Conservation (phyloP, 2,888 invertebrate species). For the Rotaria sp. region DNA sequence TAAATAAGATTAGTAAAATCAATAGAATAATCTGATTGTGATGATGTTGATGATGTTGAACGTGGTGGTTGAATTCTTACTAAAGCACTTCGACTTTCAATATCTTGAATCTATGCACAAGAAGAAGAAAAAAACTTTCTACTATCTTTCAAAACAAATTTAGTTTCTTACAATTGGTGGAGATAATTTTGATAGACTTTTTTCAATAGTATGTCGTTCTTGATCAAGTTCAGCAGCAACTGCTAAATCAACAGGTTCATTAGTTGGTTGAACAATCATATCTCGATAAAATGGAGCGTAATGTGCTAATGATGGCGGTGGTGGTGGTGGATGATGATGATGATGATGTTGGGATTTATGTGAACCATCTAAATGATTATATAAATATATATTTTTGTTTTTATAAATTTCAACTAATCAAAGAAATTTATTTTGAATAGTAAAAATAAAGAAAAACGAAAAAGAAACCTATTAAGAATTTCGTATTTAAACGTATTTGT, state of each 20-base stretch:
- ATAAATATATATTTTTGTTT: no score
- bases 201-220: conserved; percentile 26
- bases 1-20: conserved; percentile 17
- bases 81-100: conserved; percentile 16
- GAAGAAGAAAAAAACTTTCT: neutral
- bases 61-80: conserved; percentile 6
- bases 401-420: no score
- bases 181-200: neutral
- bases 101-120: neutral
- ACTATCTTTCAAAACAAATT: no score
- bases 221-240: neutral
- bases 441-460: neutral
- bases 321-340: neutral
- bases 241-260: neutral
- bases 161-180: neutral
- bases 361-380: neutral
- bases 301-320: neutral
- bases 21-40: neutral
- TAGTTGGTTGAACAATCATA: neutral
- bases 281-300: neutral
- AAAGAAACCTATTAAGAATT: neutral
- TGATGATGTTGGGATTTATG: neutral
- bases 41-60: neutral
- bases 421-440: neutral
- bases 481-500: conserved; percentile 13